Evolutionary conservation across 1,140 invertebrate species (phyloP), one percentile per base, ranked within the genome.

Genomic region (Leptopilina boulardi): DNA sequence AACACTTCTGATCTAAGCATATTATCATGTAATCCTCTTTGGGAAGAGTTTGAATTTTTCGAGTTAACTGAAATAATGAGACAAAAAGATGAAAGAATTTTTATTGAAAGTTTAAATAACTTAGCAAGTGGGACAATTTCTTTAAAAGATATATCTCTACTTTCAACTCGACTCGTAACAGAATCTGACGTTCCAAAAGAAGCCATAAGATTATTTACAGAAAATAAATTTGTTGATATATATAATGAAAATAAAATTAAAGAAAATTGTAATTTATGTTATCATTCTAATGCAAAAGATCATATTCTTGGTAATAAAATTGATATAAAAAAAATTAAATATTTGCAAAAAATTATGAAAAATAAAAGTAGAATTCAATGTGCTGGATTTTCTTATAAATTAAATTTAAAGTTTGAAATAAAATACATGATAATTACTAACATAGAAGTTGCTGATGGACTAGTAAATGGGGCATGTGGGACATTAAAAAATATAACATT

Each of bases 401-500:
- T 78, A n/a, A 66, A 44, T 38, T 72, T 76, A 4, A 79, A 73
- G 38, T 51, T 10, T 15, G 15, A 44, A 44, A 44, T 44, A 44
- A 44, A 44, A 10, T 44, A 44, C 9, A 44, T 44, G 42, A 44
- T 44, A 44, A 44, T 44, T 13, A 10, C 15, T 4, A 13, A 44
- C 15, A 44, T 44, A 44, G 78, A 80, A 30, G 75, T 80, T 41
- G 70, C 71, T 71, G 78, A 77, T 70, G 72, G 75, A 38, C 34
- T 77, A 44, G 78, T 80, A n/a, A 80, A 80, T 42, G 78, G 75
- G 34, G 78, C 78, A 21, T 76, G 75, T 44, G 42, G 15, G 2
- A 15, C 15, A 13, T 44, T 44, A 2, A 44, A 44, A 44, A 15
- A 44, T 44, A 15, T 44, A 44, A 44, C 42, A 15, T 44, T 44